phyloP scores from a whole-genome alignment of 2,888 invertebrate species.

The Tholera decimalis region DNA sequence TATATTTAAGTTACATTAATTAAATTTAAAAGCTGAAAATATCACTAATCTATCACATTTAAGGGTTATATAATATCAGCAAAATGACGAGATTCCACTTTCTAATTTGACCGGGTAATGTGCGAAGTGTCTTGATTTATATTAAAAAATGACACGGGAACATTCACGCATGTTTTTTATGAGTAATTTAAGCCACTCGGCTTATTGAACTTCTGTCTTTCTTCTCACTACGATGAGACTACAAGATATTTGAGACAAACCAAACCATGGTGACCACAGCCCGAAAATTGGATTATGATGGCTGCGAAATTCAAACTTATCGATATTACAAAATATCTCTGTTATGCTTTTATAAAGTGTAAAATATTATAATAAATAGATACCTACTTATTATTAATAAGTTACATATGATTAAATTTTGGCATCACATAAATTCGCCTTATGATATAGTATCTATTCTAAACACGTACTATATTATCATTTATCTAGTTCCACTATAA shows the following conservation, averaged over 20 bases:
- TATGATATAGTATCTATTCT: constrained; percentile 3
- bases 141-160: background rate
- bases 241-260: too few species aligned
- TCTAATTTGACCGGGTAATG: constrained; percentile 32
- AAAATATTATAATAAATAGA: background rate
- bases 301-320: background rate
- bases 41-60: constrained; percentile 68
- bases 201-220: too few species aligned
- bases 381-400: too few species aligned
- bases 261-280: background rate
- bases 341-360: background rate
- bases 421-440: constrained; percentile 6
- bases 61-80: constrained; percentile 41
- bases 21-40: constrained; percentile 63
- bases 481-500: background rate
- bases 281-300: background rate
- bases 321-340: background rate
- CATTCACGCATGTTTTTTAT: too few species aligned
- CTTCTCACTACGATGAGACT: too few species aligned
- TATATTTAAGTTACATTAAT: constrained; percentile 30
- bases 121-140: constrained; percentile 10
- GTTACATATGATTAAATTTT: too few species aligned
- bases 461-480: background rate
- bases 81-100: constrained; percentile 37
- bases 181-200: too few species aligned